Percentiles rank a stretch among this genome's conserved stretches.
Conservation (phyloP, 2,113 vertebrate species). For the Mionectes macconnelli region DNA sequence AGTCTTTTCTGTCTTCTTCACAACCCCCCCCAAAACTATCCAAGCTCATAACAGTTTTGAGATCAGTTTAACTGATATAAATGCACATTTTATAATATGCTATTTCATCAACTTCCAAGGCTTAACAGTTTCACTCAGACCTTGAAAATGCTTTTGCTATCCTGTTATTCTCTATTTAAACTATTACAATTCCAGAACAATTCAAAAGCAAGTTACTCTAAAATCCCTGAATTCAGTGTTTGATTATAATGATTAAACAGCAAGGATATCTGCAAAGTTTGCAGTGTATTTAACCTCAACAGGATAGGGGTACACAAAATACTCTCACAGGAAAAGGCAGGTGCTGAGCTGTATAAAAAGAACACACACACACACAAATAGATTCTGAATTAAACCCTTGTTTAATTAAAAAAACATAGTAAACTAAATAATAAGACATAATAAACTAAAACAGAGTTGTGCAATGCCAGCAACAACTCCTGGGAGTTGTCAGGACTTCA, state of each 20-base stretch:
- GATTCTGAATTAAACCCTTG: neutral
- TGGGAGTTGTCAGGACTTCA: neutral
- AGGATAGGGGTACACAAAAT: fast-evolving
- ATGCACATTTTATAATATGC: neutral
- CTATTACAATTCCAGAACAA: neutral
- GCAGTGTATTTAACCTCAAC: neutral
- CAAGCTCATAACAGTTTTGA: neutral
- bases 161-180: neutral
- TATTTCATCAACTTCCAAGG: neutral
- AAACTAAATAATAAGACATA: neutral
- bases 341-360: neutral
- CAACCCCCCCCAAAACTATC: fast-evolving
- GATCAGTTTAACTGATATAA: neutral
- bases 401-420: neutral
- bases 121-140: neutral
- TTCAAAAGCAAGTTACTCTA: neutral
- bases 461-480: neutral
- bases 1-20: neutral
- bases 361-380: neutral
- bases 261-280: neutral
- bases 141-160: neutral
- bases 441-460: neutral
- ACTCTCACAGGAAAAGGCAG: neutral
- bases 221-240: neutral
- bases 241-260: neutral